Evolutionary conservation across 2,113 vertebrate genomes (phyloP).

Genomic region (Merops nubicus): DNA sequence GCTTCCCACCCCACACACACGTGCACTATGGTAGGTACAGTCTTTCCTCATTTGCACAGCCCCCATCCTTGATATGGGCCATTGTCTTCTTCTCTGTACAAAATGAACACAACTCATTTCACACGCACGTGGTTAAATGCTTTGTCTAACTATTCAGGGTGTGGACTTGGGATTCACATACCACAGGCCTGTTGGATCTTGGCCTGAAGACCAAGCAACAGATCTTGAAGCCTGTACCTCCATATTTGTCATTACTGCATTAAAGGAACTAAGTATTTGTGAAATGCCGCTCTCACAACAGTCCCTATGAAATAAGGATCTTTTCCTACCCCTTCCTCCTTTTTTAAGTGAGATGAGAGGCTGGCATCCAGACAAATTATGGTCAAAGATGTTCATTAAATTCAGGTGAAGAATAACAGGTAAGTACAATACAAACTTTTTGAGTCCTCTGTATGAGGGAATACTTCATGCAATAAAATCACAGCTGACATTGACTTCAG

Average conservation of each 20-base stretch:
- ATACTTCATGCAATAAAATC: background rate
- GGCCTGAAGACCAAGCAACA: background rate
- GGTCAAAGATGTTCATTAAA: background rate
- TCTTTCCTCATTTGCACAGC: background rate
- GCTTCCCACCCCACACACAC: rapidly evolving
- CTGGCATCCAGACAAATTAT: background rate
- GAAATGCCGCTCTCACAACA: background rate
- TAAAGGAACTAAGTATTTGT: background rate
- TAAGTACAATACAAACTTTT: background rate
- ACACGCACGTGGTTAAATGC: background rate
- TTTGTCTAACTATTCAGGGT: background rate
- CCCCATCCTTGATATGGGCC: rapidly evolving
- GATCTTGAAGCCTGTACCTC: background rate
- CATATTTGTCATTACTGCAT: background rate
- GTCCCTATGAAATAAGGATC: background rate
- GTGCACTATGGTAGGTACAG: rapidly evolving
- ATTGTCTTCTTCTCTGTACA: rapidly evolving
- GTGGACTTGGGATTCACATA: background rate
- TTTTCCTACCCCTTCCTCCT: background rate
- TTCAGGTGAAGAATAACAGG: background rate
- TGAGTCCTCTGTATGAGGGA: background rate
- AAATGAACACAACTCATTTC: background rate
- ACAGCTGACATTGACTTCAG: background rate
- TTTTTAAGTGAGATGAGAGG: background rate
- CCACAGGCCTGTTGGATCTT: background rate